Percentiles rank a stretch among this genome's conserved stretches.
phyloP scores from a whole-genome alignment of 2,888 invertebrate species.

The Cantharis rufa region DNA sequence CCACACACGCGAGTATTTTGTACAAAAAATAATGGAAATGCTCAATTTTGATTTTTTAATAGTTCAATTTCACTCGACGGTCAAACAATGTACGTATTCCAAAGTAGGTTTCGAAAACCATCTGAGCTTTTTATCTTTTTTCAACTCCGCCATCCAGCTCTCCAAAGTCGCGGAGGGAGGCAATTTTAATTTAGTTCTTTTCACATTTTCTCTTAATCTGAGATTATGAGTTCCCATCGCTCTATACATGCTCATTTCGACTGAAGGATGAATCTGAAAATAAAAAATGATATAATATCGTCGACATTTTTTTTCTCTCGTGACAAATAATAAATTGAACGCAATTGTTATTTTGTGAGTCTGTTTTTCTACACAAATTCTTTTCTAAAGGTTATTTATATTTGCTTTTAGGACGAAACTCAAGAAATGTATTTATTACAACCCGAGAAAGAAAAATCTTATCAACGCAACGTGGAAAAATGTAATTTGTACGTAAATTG shows the following conservation, averaged over 20 bases:
- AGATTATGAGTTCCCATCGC: constrained; percentile 43
- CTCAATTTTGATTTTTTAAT: not conserved
- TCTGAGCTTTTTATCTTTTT: constrained; percentile 40
- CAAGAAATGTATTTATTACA: not conserved
- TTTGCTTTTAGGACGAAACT: not conserved
- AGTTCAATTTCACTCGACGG: not conserved
- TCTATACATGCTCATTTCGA: constrained; percentile 37
- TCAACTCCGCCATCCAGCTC: constrained; percentile 37
- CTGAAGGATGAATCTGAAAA: constrained; percentile 45
- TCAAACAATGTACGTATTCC: constrained; percentile 11
- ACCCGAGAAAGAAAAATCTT: not conserved
- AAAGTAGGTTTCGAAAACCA: constrained; percentile 14
- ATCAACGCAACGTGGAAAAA: not conserved
- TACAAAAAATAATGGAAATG: not conserved
- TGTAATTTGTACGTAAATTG: not conserved
- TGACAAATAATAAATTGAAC: constrained; percentile 21
- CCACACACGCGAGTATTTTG: constrained; percentile 19
- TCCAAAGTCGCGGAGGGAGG: constrained; percentile 38
- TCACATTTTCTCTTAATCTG: constrained; percentile 42
- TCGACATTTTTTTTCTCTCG: constrained; percentile 1
- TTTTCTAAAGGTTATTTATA: constrained; percentile 1
- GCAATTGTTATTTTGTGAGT: constrained; percentile 17
- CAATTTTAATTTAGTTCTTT: constrained; percentile 39
- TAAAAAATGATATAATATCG: constrained; percentile 10
- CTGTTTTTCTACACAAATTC: not conserved